Evolutionary conservation across 2,113 vertebrate genomes (phyloP).

Genomic region (Plecotus auritus): DNA sequence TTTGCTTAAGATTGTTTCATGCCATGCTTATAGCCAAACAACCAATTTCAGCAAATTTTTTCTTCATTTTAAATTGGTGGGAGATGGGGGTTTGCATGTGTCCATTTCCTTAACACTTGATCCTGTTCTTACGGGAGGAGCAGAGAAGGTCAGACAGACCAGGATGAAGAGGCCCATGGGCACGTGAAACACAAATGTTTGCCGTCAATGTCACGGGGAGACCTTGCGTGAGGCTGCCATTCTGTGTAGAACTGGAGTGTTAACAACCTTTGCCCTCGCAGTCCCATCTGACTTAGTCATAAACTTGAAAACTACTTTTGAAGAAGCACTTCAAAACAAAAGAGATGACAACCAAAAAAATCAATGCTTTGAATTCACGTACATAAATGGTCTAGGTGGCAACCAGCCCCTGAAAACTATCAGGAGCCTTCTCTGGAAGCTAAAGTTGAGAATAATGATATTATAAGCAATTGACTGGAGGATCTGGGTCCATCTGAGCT

Average conservation of each 20-base stretch:
- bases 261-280: not conserved
- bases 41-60: not conserved
- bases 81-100: fast-evolving
- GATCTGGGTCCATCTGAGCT: not conserved
- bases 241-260: not conserved
- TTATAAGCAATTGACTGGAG: not conserved
- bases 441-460: not conserved
- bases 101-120: not conserved
- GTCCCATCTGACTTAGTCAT: not conserved
- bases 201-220: not conserved
- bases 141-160: not conserved
- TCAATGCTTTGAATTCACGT: not conserved
- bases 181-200: not conserved
- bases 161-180: not conserved
- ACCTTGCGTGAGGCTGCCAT: fast-evolving
- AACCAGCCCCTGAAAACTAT: not conserved
- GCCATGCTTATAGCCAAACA: no score
- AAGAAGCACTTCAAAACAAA: not conserved
- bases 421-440: not conserved
- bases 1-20: not conserved
- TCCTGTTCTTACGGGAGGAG: not conserved
- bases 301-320: not conserved
- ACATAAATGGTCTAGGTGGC: not conserved
- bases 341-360: not conserved
- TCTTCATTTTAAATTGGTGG: not conserved